Evolutionary conservation across 2,797 vertebrate genomes (phyloP).

Genomic region (Eulemur rubriventer): DNA sequence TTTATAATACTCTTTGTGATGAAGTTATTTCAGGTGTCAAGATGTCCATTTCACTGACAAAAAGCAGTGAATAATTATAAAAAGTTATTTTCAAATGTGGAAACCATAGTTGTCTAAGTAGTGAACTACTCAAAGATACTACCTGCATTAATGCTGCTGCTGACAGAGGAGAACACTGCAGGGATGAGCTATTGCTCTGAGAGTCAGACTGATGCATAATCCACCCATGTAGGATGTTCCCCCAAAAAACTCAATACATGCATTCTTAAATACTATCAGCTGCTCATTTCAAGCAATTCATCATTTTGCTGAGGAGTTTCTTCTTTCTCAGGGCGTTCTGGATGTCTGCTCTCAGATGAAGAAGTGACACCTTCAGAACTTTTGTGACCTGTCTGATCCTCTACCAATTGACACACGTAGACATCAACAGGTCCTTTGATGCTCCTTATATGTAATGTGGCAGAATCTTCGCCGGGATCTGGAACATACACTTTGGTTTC

Average conservation of each 20-base stretch:
- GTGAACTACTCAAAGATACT: neutral
- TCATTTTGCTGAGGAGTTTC: conserved; percentile 26
- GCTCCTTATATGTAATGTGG: neutral
- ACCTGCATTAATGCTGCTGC: neutral
- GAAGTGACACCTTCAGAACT: neutral
- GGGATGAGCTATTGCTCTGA: neutral
- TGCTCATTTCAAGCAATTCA: neutral
- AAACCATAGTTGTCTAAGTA: neutral
- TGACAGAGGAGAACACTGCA: neutral
- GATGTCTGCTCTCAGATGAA: neutral
- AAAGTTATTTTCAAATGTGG: neutral
- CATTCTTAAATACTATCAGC: neutral
- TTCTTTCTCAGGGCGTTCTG: neutral
- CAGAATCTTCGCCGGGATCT: fast-evolving
- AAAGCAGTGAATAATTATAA: neutral
- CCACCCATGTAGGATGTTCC: fast-evolving
- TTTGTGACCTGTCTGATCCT: neutral
- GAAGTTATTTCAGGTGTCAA: neutral
- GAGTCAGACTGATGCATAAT: neutral
- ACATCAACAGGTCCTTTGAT: neutral
- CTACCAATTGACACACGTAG: neutral
- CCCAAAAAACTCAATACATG: neutral
- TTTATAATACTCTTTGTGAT: neutral
- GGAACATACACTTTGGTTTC: neutral
- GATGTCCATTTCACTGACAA: neutral